phyloP scores from a whole-genome alignment of 92 coral and sea anemone genomes.

The Chrysogorgia sp. region DNA sequence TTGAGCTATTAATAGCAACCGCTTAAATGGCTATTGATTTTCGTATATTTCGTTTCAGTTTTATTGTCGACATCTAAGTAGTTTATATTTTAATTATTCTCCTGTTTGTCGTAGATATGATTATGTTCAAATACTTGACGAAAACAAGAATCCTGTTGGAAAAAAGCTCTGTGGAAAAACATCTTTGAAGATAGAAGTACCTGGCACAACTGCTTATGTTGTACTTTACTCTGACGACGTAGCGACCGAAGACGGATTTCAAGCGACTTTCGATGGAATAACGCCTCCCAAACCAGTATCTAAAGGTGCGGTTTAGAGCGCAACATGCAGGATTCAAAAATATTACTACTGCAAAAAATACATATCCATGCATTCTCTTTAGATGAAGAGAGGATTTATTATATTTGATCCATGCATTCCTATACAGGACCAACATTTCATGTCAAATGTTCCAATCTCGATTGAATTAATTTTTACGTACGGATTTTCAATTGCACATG shows the following conservation, averaged over 20 bases:
- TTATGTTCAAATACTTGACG: conserved; percentile 38
- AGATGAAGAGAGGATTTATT: too few species aligned
- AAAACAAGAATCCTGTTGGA: conserved; percentile 40
- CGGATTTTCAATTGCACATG: too few species aligned
- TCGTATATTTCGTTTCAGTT: too few species aligned
- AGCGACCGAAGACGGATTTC: conserved; percentile 61
- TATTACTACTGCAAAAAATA: background rate
- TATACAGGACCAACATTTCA: too few species aligned
- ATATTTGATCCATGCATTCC: too few species aligned
- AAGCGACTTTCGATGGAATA: conserved; percentile 26
- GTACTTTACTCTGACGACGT: conserved; percentile 56
- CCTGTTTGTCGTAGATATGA: conserved; percentile 33
- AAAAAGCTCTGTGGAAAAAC: conserved; percentile 43
- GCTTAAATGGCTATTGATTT: too few species aligned
- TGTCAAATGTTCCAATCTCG: too few species aligned
- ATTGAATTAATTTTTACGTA: too few species aligned
- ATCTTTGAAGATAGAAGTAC: conserved; percentile 28
- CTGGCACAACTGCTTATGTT: conserved; percentile 49
- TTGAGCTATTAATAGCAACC: too few species aligned
- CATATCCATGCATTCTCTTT: too few species aligned
- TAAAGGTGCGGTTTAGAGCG: background rate
- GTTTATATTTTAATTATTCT: too few species aligned
- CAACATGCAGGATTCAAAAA: background rate
- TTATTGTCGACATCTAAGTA: too few species aligned
- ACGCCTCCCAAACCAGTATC: background rate